Evolutionary conservation across 2,797 vertebrate genomes (phyloP), one percentile per base, ranked within the genome.

Genomic region (Ctenochaetus hawaiiensis): DNA sequence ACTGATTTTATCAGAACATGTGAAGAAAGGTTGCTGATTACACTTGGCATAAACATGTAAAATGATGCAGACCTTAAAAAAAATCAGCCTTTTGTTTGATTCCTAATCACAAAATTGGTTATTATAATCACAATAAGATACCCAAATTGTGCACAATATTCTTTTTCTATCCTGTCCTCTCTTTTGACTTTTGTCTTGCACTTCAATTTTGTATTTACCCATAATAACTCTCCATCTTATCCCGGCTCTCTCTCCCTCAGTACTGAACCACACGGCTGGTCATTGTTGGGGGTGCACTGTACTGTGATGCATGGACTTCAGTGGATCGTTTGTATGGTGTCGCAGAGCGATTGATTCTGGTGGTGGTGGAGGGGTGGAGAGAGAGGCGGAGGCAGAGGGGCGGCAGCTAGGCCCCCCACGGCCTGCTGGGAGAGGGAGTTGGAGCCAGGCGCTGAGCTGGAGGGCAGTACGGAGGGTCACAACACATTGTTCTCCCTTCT

Each of bases 261-360:
- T 73, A 37, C 79, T 52, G 43, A 81, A 48, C 80, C 89, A 85
- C 89, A 78, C 49, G 71, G 81, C 87, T 74, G 83, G 84, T 84
- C 91, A 84, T 86, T 90, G 90, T 88, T 91, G 92, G 90, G 86
- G 90, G 87, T 72, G 82, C 87, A 44, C 81, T 84, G 81, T 71
- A 67, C 84, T 80, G 82, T 95, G 92, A 93, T 94, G 91, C 91
- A 94, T 94, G 91, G 89, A 87, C 91, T 85, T 91, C 78, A 85
- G 90, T 52, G 81, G 92, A 91, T 96, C 95, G 94, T 96, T 95
- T 96, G 95, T 96, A 92, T 84, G 90, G 92, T 90, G 93, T 94
- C 93, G 94, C 86, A 68, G 85, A 85, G 86, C 63, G 94, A 98
- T 95, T 95, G 96, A 97, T 94, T 95, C 90, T 26, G 26, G 26